Conservation (phyloP, 1,140 invertebrate genomes). For the Polyergus mexicanus region DNA sequence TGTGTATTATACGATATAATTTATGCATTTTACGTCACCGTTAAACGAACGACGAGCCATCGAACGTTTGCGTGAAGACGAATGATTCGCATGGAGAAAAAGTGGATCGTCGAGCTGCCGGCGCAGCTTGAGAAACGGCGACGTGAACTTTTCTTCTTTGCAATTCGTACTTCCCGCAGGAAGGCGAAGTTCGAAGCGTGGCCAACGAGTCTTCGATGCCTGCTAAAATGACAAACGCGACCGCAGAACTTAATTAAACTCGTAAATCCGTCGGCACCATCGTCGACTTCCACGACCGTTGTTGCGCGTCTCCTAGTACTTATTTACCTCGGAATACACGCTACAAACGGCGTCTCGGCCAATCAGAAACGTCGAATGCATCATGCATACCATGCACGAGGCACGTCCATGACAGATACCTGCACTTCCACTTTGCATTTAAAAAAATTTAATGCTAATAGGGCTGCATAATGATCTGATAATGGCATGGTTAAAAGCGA, state of each 20-base stretch:
- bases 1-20: not conserved
- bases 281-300: constrained; percentile 71
- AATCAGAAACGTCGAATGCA: constrained; percentile 58
- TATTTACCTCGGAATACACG: constrained; percentile 73
- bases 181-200: constrained; percentile 56
- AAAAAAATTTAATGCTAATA: constrained; percentile 44
- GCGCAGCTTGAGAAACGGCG: constrained; percentile 34
- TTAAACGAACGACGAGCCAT: not conserved
- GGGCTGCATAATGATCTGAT: constrained; percentile 37
- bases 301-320: constrained; percentile 75
- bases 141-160: constrained; percentile 43
- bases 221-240: constrained; percentile 84
- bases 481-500: constrained; percentile 18
- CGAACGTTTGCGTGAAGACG: constrained; percentile 4
- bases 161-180: constrained; percentile 40
- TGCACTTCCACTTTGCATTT: constrained; percentile 10
- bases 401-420: constrained; percentile 1
- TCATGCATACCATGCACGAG: constrained; percentile 16
- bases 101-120: not conserved
- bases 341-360: constrained; percentile 50
- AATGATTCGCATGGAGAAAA: not conserved
- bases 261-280: constrained; percentile 81
- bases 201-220: constrained; percentile 81
- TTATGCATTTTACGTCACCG: not conserved
- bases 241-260: constrained; percentile 86